A percentile compares a stretch with the other conserved stretches of the same genome.
These are phyloP conservation scores for Chloropsis hardwickii DNA, from an alignment of 2,113 vertebrate genomes.

Conservation along the genomic window DNA sequence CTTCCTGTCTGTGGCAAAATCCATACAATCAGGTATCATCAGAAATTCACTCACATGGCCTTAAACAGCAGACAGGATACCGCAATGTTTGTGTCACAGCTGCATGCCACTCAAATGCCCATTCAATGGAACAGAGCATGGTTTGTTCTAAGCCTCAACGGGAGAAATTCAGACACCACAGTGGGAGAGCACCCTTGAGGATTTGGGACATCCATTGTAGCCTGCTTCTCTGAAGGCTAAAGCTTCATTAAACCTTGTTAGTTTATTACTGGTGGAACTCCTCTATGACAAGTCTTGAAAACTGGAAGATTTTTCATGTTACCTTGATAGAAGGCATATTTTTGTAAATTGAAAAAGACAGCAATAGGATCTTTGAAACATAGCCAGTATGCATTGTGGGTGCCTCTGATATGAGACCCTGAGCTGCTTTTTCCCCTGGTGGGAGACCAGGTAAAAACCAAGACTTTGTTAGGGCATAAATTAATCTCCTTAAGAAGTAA, in stretches of 20 bases:
- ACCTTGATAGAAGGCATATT: fast-evolving
- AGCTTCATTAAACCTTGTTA: background rate
- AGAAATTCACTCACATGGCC: background rate
- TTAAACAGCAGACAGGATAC: background rate
- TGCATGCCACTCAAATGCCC: background rate
- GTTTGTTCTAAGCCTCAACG: background rate
- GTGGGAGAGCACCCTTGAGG: background rate
- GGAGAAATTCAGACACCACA: background rate
- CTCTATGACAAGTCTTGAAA: background rate
- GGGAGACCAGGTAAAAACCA: background rate
- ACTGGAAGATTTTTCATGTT: background rate
- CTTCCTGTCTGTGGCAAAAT: background rate
- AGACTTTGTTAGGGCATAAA: background rate
- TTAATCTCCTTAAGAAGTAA: background rate
- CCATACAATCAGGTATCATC: background rate
- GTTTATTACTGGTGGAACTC: background rate
- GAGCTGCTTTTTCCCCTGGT: background rate
- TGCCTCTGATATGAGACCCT: background rate
- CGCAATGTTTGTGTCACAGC: background rate
- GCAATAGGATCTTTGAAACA: background rate
- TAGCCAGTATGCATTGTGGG: fast-evolving
- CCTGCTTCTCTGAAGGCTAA: background rate
- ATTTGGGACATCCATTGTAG: background rate
- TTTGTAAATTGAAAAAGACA: background rate
- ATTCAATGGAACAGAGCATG: background rate